Evolutionary conservation across 2,113 vertebrate species (phyloP).

Genomic region (Semnornis frantzii): DNA sequence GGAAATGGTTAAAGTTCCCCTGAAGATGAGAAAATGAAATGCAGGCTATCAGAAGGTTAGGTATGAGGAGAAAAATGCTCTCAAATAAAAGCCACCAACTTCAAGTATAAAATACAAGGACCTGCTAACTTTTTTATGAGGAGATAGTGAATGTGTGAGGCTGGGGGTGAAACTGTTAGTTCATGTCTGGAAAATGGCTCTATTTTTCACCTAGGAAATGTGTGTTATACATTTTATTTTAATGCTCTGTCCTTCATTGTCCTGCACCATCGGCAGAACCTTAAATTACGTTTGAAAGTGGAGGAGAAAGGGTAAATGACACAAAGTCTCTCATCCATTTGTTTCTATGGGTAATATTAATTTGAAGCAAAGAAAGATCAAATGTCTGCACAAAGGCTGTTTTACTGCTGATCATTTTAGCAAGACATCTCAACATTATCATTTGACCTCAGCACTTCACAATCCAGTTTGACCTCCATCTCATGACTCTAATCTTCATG

Average conservation of each 20-base stretch:
- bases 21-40: background rate
- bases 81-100: background rate
- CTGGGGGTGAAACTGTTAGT: background rate
- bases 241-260: background rate
- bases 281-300: background rate
- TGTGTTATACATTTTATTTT: background rate
- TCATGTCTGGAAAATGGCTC: background rate
- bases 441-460: background rate
- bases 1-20: background rate
- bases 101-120: background rate
- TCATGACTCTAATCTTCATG: background rate
- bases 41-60: background rate
- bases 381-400: background rate
- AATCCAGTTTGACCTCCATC: background rate
- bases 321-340: background rate
- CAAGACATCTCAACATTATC: background rate
- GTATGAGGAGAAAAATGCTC: background rate
- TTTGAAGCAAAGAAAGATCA: background rate
- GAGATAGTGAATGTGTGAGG: background rate
- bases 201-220: background rate
- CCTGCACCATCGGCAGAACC: background rate
- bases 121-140: background rate
- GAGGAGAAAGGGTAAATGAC: background rate
- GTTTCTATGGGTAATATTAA: background rate
- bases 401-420: background rate